Percentiles rank a stretch among this genome's conserved stretches.
phyloP scores from a whole-genome alignment of 2,888 invertebrate species.

The Adineta ricciae region DNA sequence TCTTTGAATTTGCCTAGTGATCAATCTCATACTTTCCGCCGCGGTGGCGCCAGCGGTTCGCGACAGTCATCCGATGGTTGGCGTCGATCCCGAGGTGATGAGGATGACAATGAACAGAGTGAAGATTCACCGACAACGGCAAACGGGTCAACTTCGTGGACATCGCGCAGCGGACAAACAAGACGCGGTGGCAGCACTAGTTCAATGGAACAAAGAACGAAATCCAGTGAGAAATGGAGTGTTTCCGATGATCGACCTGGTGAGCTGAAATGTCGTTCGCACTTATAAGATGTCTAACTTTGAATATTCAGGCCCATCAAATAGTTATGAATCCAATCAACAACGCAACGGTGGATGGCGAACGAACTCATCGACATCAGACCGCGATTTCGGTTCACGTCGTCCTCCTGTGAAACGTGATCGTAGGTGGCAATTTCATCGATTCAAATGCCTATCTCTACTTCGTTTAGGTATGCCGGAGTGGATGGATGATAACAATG shows the following conservation, averaged over 20 bases:
- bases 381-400: neutral
- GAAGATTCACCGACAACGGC: neutral
- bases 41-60: neutral
- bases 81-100: neutral
- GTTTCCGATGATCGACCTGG: neutral
- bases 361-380: neutral
- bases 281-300: no score
- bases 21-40: constrained; percentile 13
- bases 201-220: neutral
- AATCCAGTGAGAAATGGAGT: constrained; percentile 1
- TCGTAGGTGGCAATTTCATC: neutral
- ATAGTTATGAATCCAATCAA: neutral
- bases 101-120: neutral
- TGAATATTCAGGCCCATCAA: neutral
- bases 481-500: constrained; percentile 5
- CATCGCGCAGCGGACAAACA: neutral
- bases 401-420: neutral
- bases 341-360: neutral
- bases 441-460: no score
- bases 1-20: neutral
- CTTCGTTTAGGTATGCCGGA: constrained; percentile 9
- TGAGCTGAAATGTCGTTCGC: neutral
- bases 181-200: neutral
- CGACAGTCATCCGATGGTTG: neutral
- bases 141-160: neutral